phyloP scores from a whole-genome alignment of 2,797 vertebrate genomes.

The Eospalax fontanierii region DNA sequence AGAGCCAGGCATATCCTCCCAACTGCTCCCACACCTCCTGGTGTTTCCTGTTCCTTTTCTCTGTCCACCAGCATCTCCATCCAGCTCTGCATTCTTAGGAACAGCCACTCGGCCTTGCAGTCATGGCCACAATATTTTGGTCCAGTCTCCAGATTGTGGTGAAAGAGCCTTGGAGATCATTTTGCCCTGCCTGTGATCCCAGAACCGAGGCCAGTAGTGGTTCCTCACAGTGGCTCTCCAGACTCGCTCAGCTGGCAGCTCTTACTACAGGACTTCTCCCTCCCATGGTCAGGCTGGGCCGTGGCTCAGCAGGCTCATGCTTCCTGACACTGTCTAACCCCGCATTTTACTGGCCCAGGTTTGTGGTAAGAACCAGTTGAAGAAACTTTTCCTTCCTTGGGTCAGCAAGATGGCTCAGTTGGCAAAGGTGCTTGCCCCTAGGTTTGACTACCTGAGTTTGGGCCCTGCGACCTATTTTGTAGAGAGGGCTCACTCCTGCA shows the following conservation, averaged over 20 bases:
- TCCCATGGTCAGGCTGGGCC: not conserved
- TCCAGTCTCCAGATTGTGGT: not conserved
- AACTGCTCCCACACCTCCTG: fast-evolving
- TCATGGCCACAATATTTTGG: not conserved
- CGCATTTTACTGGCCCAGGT: not conserved
- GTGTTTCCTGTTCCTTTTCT: not conserved
- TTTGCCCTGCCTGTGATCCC: not conserved
- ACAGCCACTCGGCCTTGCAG: not conserved
- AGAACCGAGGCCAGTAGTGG: not conserved
- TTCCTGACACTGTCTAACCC: not conserved
- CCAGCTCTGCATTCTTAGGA: not conserved
- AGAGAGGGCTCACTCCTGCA: not conserved
- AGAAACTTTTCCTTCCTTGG: not conserved
- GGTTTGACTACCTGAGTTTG: not conserved
- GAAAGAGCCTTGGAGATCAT: not conserved
- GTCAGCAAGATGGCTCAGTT: not conserved
- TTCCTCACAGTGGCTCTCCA: not conserved
- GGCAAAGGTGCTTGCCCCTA: not conserved
- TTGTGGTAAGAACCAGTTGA: not conserved
- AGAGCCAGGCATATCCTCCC: not conserved
- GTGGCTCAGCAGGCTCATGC: not conserved
- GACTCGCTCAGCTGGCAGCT: not conserved
- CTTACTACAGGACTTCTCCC: fast-evolving
- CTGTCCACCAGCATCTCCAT: not conserved
- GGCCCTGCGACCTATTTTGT: not conserved